phyloP scores from a whole-genome alignment of 2,113 vertebrate genomes.

The Murina feae region DNA sequence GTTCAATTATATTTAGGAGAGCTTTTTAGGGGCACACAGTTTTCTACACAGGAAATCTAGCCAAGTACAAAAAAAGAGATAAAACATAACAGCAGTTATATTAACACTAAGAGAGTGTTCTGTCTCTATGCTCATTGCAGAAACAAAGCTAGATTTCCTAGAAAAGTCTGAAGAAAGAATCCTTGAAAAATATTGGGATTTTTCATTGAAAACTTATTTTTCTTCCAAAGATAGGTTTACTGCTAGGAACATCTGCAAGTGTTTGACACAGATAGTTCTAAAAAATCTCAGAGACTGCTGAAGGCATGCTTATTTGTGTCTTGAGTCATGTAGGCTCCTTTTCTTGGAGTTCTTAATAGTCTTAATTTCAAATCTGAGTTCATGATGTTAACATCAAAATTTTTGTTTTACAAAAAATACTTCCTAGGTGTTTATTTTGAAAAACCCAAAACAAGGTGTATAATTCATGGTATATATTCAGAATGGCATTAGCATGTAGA shows the following conservation, averaged over 20 bases:
- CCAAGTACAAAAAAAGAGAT: not conserved
- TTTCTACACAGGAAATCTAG: conserved; percentile 1
- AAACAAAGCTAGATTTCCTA: conserved; percentile 49
- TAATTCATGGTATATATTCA: not conserved
- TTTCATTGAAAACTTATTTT: not conserved
- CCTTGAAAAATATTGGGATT: not conserved
- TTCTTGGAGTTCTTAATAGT: not conserved
- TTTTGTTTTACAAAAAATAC: conserved; percentile 26
- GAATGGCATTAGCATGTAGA: not conserved
- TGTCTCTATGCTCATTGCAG: not conserved
- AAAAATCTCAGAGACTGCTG: not conserved
- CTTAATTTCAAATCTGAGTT: conserved; percentile 21
- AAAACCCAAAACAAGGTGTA: not conserved
- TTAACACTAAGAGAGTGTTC: not conserved
- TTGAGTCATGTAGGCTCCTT: not conserved
- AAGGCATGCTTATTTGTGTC: not conserved
- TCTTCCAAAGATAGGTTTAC: not conserved
- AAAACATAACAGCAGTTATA: not conserved
- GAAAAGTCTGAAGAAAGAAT: not conserved
- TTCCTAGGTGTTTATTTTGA: not conserved
- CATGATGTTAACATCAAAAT: not conserved
- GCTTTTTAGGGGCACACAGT: not conserved
- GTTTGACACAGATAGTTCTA: not conserved
- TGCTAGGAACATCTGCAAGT: not conserved
- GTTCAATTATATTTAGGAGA: not conserved